Base-by-base conservation (phyloP, 30 jellyfish, hydroid and myxozoan genomes). In the Catostylus mosaicus region DNA sequence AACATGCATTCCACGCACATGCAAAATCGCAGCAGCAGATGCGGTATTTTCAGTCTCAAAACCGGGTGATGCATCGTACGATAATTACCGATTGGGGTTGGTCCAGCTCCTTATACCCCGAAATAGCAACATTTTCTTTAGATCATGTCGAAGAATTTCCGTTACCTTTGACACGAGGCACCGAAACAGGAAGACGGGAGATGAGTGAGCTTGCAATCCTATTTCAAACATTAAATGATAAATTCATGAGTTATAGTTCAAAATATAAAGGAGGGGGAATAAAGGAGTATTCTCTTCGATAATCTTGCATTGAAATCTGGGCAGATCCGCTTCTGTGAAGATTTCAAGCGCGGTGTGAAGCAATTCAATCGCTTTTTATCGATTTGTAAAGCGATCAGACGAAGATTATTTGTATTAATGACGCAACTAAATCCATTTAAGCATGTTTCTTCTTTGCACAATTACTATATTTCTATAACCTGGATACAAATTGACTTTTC, bases 301-400 rank as follows among this genome's bases (percentile, higher is more conserved):
- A 59, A 59, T 23, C 71, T 59, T 9, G 71, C 71, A 16, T 59
- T 59, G 71, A 59, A 59, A 59, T 16, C 26, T 26, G 38, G 71
- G 19, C 38, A 23, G 71, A 75, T 75, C 71, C 46, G 45, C 12
- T 50, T 35, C 71, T 29, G 36, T 36, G 61, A 51, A 47, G 79
- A 61, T 57, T 37, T 32, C 24, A 35, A 23, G 43, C 79, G 77
- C 79, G 70, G 67, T 61, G 78, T 77, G 79, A 60, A 60, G 52
- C 71, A 8, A 27, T 37, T 26, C n/a, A 37, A 33, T 33, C 78
- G 36, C 69, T 24, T 51, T 46, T 46, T 63, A 9, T n/a, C 34
- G 37, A 23, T 27, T 38, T 43, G n/a, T 77, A 62, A 57, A 23
- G 74, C 46, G 78, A 36, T 77, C 88, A 77, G 71, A 59, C 60